Evolutionary conservation across 2,113 vertebrate species (phyloP).

Genomic region (Sigmodon hispidus): DNA sequence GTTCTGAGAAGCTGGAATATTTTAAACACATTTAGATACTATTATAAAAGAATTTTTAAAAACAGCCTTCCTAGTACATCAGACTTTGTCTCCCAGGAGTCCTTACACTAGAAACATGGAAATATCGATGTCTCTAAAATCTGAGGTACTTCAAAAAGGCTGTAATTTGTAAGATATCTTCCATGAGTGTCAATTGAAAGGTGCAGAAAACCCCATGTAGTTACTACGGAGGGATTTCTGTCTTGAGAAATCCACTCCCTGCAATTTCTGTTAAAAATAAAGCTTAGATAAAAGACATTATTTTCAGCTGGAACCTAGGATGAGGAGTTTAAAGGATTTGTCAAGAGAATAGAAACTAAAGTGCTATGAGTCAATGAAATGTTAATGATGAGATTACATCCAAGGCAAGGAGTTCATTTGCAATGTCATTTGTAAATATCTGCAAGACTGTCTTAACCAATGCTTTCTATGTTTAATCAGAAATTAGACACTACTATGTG

Average conservation of each 20-base stretch:
- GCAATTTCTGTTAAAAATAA: neutral
- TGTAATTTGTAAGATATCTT: neutral
- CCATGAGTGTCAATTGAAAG: neutral
- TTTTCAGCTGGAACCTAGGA: neutral
- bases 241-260: conserved; percentile 40
- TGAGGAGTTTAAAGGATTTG: neutral
- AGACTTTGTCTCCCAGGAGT: neutral
- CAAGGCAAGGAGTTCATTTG: conserved; percentile 9
- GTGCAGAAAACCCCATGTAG: neutral
- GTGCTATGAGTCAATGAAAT: neutral
- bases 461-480: neutral
- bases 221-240: conserved; percentile 4
- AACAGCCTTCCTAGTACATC: neutral
- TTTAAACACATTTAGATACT: conserved; percentile 34
- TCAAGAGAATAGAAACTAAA: neutral
- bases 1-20: neutral
- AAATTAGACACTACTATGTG: conserved; percentile 26
- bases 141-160: neutral
- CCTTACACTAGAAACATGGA: conserved; percentile 18
- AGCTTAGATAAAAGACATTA: neutral
- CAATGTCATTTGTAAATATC: neutral
- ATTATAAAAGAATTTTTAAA: conserved; percentile 19
- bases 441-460: conserved; percentile 26
- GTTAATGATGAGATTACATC: conserved; percentile 6
- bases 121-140: conserved; percentile 11